These are phyloP conservation scores for Lordiphosa collinella DNA, from an alignment of 1,140 invertebrate genomes.

Conservation along the genomic window DNA sequence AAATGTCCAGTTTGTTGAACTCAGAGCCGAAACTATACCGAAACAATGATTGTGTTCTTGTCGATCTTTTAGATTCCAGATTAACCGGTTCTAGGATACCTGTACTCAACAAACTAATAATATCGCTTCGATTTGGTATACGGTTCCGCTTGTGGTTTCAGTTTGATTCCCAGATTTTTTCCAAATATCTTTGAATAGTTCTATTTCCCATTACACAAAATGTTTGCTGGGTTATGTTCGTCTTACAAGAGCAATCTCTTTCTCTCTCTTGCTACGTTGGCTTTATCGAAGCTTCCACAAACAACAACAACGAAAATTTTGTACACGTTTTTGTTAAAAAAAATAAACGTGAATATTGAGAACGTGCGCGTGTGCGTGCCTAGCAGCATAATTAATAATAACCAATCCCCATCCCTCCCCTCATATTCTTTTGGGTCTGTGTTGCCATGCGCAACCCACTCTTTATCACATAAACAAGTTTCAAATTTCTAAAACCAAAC, in stretches of 20 bases:
- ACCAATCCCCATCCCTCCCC: neutral
- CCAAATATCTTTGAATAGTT: too few species aligned
- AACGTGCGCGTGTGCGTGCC: neutral
- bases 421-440: slow-evolving; percentile 38
- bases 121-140: too few species aligned
- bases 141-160: too few species aligned
- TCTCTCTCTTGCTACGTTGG: slow-evolving; percentile 15
- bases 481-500: slow-evolving; percentile 31
- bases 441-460: slow-evolving; percentile 49
- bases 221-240: slow-evolving; percentile 21
- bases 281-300: slow-evolving; percentile 5
- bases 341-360: slow-evolving; percentile 24
- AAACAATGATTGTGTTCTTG: too few species aligned
- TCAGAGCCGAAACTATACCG: too few species aligned
- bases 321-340: slow-evolving; percentile 30
- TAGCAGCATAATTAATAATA: slow-evolving; percentile 37
- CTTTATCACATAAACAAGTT: slow-evolving; percentile 50
- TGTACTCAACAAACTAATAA: too few species aligned
- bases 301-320: neutral
- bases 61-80: too few species aligned
- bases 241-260: neutral
- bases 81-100: too few species aligned
- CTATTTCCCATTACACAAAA: neutral
- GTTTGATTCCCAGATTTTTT: too few species aligned
- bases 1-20: too few species aligned